Percentiles rank a stretch among this genome's conserved stretches.
Evolutionary conservation across 2,888 invertebrate species (phyloP).

Genomic region (Chymomyza caudatula): DNA sequence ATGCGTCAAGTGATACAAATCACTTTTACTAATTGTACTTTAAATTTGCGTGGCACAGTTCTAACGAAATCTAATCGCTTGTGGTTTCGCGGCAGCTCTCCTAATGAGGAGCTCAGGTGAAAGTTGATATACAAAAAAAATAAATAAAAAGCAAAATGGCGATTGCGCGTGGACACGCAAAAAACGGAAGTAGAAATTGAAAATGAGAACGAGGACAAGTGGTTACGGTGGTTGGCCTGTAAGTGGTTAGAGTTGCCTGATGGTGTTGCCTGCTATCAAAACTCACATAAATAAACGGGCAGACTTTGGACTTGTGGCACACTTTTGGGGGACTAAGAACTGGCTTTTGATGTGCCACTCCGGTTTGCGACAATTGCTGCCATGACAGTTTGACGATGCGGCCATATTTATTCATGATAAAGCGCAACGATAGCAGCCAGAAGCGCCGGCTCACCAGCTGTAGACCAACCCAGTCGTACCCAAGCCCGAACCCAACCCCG

Average conservation of each 20-base stretch:
- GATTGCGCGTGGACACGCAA: slow-evolving; percentile 24
- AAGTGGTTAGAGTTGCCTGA: not conserved
- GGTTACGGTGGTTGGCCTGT: not conserved
- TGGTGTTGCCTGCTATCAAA: not conserved
- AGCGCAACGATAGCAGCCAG: slow-evolving; percentile 35
- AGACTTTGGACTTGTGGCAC: not conserved
- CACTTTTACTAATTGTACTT: slow-evolving; percentile 71
- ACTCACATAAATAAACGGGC: not conserved
- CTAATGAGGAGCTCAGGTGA: not conserved
- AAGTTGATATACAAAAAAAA: slow-evolving; percentile 5
- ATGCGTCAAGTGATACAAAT: slow-evolving; percentile 51
- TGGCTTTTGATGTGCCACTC: not conserved
- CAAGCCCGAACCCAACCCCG: slow-evolving; percentile 29
- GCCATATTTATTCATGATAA: slow-evolving; percentile 36
- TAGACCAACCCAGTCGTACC: no score
- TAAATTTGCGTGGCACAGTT: slow-evolving; percentile 27
- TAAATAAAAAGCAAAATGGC: slow-evolving; percentile 29
- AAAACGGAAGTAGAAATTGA: not conserved
- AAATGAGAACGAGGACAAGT: not conserved
- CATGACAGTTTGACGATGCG: slow-evolving; percentile 22
- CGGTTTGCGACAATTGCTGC: slow-evolving; percentile 45
- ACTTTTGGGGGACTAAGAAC: not conserved
- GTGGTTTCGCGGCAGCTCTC: not conserved
- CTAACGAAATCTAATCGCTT: slow-evolving; percentile 46
- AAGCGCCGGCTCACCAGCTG: not conserved